A percentile compares a stretch with the other conserved stretches of the same genome.
phyloP scores from a whole-genome alignment of 2,113 vertebrate species.

The Actenoides hombroni region DNA sequence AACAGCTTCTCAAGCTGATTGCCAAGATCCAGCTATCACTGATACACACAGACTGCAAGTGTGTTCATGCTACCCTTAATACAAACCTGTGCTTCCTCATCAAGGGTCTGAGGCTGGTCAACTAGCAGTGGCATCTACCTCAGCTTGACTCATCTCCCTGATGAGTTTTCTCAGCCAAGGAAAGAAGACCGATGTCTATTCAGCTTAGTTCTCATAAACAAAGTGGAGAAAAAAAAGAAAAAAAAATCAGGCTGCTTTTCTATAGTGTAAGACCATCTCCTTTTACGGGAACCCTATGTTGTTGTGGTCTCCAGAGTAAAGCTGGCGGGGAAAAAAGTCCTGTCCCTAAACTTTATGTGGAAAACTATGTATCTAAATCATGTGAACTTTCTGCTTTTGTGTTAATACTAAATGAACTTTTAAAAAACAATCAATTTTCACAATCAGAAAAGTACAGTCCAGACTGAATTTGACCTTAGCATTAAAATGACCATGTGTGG shows the following conservation, averaged over 20 bases:
- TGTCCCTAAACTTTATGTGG: neutral
- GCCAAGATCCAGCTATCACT: neutral
- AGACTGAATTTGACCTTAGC: neutral
- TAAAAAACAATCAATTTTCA: neutral
- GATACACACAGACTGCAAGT: neutral
- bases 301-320: neutral
- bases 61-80: neutral
- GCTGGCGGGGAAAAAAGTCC: rapidly evolving
- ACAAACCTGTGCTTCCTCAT: neutral
- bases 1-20: neutral
- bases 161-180: neutral
- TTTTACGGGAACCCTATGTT: neutral
- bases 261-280: neutral
- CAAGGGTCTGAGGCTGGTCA: neutral
- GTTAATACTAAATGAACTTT: neutral
- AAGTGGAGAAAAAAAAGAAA: neutral
- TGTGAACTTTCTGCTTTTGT: neutral
- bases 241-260: neutral
- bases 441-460: neutral
- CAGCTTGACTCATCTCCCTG: neutral
- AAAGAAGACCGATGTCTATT: neutral
- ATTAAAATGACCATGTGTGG: neutral
- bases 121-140: neutral
- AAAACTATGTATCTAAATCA: neutral
- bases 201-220: neutral